These are phyloP conservation scores for Steinernema scapterisci DNA, from an alignment of 2,888 invertebrate genomes.

Conservation along the genomic window DNA sequence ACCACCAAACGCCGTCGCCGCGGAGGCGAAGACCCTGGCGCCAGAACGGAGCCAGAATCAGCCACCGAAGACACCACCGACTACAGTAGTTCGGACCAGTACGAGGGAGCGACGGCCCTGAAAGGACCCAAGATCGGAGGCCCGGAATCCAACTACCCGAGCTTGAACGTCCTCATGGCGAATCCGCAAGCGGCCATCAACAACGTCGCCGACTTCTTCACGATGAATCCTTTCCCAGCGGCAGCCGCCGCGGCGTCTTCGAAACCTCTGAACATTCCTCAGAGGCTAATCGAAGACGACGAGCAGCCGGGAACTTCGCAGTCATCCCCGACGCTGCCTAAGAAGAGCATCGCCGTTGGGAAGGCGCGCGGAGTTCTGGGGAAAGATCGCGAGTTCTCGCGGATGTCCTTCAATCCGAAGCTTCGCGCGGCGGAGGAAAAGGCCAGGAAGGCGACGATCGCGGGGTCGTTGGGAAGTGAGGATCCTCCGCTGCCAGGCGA, in stretches of 20 bases:
- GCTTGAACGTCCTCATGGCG: conserved; percentile 56
- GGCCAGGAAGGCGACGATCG: not conserved
- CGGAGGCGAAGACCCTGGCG: conserved; percentile 47
- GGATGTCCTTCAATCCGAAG: conserved; percentile 63
- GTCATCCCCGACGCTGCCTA: conserved; percentile 7
- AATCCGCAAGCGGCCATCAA: conserved; percentile 51
- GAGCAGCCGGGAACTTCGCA: conserved; percentile 44
- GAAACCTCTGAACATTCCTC: not conserved
- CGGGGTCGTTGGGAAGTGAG: not conserved
- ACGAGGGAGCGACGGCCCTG: conserved; percentile 40
- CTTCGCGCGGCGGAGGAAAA: conserved; percentile 39
- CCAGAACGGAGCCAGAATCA: conserved; percentile 62
- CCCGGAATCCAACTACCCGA: conserved; percentile 41
- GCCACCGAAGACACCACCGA: conserved; percentile 66
- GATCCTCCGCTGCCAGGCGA: not conserved
- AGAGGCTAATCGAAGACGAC: conserved; percentile 39
- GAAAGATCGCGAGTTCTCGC: conserved; percentile 47
- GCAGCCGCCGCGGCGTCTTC: not conserved
- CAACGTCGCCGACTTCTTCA: conserved; percentile 27
- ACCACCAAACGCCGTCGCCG: conserved; percentile 36
- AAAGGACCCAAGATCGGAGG: conserved; percentile 38
- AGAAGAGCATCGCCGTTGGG: not conserved
- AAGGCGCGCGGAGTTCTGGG: conserved; percentile 46
- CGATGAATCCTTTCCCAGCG: conserved; percentile 17
- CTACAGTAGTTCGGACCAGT: conserved; percentile 60